These are phyloP conservation scores for Hirtodrosophila duncani DNA, from an alignment of 2,888 invertebrate species.

Conservation along the genomic window DNA sequence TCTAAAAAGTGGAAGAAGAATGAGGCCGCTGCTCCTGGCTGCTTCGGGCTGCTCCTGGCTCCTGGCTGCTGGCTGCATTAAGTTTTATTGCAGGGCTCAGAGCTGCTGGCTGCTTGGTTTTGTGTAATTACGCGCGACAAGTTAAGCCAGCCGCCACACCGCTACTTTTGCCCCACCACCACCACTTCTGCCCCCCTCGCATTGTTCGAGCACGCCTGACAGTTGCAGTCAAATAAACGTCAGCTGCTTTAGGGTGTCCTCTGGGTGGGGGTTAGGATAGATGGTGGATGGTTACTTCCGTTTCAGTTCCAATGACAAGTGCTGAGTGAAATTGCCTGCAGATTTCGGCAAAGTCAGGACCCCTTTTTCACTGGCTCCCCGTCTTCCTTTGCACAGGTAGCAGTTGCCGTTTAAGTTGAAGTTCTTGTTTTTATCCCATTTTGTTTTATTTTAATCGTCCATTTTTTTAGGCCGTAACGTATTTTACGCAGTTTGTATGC, in stretches of 20 bases:
- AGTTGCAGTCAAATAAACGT: conserved; percentile 69
- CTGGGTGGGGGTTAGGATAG: too few relatives aligned
- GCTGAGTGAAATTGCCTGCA: too few relatives aligned
- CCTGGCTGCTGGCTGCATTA: conserved; percentile 29
- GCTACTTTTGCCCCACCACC: background rate
- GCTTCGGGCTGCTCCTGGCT: background rate
- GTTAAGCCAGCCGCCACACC: conserved; percentile 26
- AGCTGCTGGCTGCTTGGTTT: background rate
- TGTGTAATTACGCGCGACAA: conserved; percentile 69
- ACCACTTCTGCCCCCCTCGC: conserved; percentile 2
- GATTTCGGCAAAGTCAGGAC: too few relatives aligned
- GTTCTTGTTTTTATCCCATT: too few relatives aligned
- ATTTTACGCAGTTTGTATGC: conserved; percentile 59
- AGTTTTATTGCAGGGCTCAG: conserved; percentile 42
- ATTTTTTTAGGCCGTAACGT: too few relatives aligned
- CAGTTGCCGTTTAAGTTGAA: too few relatives aligned
- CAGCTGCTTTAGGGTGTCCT: conserved; percentile 40
- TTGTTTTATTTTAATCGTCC: too few relatives aligned
- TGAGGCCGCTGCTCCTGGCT: too few relatives aligned
- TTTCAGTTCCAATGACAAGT: too few relatives aligned
- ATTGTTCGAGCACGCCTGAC: conserved; percentile 46
- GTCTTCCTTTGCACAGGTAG: too few relatives aligned
- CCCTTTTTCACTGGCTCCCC: too few relatives aligned
- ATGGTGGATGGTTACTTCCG: too few relatives aligned
- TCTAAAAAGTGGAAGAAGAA: conserved; percentile 11